Conservation (phyloP, 2,888 invertebrate genomes). For the Agonopterix arenella region DNA sequence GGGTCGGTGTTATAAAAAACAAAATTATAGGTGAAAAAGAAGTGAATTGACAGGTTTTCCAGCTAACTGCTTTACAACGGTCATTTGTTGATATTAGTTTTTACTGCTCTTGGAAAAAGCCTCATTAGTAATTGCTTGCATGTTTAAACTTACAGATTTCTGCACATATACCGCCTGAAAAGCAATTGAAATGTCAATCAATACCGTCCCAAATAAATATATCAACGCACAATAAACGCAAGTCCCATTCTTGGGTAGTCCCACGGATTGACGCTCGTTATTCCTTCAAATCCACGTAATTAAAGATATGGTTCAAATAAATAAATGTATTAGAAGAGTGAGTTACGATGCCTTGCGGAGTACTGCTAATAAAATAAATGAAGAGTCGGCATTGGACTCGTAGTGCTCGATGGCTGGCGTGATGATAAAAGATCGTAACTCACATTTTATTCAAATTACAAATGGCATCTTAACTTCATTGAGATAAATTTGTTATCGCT, state of each 20-base stretch:
- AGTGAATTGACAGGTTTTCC: too few relatives aligned
- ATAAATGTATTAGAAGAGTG: conserved; percentile 61
- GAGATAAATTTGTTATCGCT: too few relatives aligned
- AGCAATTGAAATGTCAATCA: neutral
- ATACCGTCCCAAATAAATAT: neutral
- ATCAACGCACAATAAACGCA: neutral
- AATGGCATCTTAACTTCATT: too few relatives aligned
- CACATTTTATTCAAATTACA: neutral
- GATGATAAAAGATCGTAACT: conserved; percentile 17
- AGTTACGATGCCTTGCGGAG: conserved; percentile 61
- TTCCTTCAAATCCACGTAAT: conserved; percentile 51
- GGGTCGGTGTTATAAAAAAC: too few relatives aligned
- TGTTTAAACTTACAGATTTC: too few relatives aligned
- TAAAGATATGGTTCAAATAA: conserved; percentile 55
- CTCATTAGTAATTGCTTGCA: too few relatives aligned
- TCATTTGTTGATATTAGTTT: too few relatives aligned
- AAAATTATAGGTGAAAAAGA: too few relatives aligned
- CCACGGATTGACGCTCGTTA: conserved; percentile 42
- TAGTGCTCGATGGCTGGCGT: conserved; percentile 14
- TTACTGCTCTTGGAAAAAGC: too few relatives aligned
- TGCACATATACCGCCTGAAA: too few relatives aligned
- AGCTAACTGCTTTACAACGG: too few relatives aligned
- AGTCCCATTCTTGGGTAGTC: conserved; percentile 26
- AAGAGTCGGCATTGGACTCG: conserved; percentile 40
- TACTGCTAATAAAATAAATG: conserved; percentile 67